These are phyloP conservation scores for Aurelia coerulea DNA, from an alignment of 30 jellyfish, hydroid and myxozoan species.

Conservation along the genomic window DNA sequence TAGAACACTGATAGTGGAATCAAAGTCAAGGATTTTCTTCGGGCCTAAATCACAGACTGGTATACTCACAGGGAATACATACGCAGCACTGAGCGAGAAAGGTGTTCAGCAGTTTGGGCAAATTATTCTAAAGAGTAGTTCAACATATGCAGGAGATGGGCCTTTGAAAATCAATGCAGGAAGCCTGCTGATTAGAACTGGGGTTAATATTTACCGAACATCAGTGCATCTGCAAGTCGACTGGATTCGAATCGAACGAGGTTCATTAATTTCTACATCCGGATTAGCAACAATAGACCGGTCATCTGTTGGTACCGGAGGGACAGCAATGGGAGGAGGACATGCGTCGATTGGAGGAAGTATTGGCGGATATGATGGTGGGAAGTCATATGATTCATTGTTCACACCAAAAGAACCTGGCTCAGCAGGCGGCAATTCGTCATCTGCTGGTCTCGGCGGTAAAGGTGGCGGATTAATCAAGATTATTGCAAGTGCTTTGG, in stretches of 20 bases:
- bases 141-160: constrained; percentile 50
- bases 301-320: constrained; percentile 26
- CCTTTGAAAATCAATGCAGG: constrained; percentile 55
- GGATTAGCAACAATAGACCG: constrained; percentile 37
- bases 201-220: constrained; percentile 44
- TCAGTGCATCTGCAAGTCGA: constrained; percentile 39
- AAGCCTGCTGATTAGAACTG: constrained; percentile 37
- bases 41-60: constrained; percentile 74
- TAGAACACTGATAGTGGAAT: constrained; percentile 53
- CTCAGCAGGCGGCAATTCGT: constrained; percentile 55
- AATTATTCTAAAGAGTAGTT: constrained; percentile 47
- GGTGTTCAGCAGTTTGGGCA: constrained; percentile 76
- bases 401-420: constrained; percentile 48
- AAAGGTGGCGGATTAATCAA: constrained; percentile 60
- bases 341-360: constrained; percentile 74
- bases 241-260: constrained; percentile 59
- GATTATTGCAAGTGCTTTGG: constrained; percentile 22
- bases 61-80: constrained; percentile 26
- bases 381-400: constrained; percentile 48
- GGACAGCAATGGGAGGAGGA: constrained; percentile 58
- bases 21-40: constrained; percentile 56
- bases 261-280: constrained; percentile 56
- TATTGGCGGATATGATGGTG: constrained; percentile 20
- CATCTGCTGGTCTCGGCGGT: constrained; percentile 42
- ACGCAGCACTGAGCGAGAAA: constrained; percentile 13